Base-by-base conservation (phyloP, 2,797 vertebrate species). In the Poecilia velifera region DNA sequence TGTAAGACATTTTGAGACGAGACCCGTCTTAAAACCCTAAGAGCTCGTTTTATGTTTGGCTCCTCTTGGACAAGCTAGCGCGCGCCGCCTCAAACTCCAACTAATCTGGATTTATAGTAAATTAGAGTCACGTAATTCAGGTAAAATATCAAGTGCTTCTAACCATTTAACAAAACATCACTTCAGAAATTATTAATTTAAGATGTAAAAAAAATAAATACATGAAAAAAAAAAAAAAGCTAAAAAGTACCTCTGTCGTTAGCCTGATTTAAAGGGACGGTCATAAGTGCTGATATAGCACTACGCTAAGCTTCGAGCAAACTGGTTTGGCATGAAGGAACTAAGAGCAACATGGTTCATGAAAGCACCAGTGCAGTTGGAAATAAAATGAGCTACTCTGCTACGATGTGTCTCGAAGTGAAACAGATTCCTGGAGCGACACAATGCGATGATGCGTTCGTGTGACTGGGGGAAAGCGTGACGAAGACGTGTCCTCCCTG, bases 301-400 rank as follows among this genome's bases (percentile, higher is more conserved):
- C 72, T 25, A 36, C 31, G 80, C 46, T 28, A 3, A 57, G 51
- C 22, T 78, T 72, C 78, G 45, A 80, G 80, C 74, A 73, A n/a
- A 71, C 74, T 62, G 25, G 62, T 90, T 90, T 90, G 84, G 85
- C 88, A 80, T 84, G 55, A 22, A 82, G 49, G 76, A 87, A 84
- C 73, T 78, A 43, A 70, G 85, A 84, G 81, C 57, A 81, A 85
- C 70, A 86, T 82, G 85, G 86, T 91, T 89, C 62, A 64, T 57
- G 43, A 89, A 77, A 90, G 86, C 91, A 91, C 86, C 83, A 5
- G 81, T n/a, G 76, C 64, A 77, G 77, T 49, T 77, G 83, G 86
- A 5, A 46, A 76, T 71, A 84, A 79, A 74, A 82, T 49, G 22
- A 43, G 62, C 72, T 77, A 64, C 51, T 1, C 41, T 57, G 73